Evolutionary conservation across 2,113 vertebrate genomes (phyloP).

Genomic region (Sapajus apella): DNA sequence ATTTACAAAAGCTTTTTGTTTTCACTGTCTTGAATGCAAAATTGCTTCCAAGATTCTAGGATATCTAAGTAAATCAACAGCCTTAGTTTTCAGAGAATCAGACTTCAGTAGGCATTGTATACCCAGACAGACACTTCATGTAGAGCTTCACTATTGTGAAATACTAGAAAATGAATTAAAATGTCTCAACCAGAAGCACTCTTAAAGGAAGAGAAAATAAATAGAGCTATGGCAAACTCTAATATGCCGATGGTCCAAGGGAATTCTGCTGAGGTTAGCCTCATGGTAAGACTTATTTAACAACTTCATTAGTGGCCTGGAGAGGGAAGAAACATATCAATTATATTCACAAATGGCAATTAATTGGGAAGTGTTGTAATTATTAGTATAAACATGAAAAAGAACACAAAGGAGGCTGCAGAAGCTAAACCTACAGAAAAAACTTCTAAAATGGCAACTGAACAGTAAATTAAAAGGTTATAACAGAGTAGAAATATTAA

Average conservation of each 20-base stretch:
- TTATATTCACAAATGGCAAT: constrained; percentile 75
- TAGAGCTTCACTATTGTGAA: constrained; percentile 62
- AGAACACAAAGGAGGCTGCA: constrained; percentile 9
- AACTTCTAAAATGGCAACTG: constrained; percentile 38
- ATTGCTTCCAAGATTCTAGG: constrained; percentile 69
- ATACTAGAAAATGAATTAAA: constrained; percentile 72
- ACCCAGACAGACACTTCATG: constrained; percentile 64
- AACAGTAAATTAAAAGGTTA: constrained; percentile 61
- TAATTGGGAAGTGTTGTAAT: constrained; percentile 74
- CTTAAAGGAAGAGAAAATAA: constrained; percentile 73
- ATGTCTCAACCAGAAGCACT: constrained; percentile 49
- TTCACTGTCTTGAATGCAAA: constrained; percentile 69
- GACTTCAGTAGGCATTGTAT: constrained; percentile 57
- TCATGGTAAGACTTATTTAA: constrained; percentile 73
- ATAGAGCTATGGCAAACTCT: constrained; percentile 56
- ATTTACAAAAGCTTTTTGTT: constrained; percentile 71
- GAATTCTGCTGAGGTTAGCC: constrained; percentile 73
- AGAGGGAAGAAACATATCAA: constrained; percentile 75
- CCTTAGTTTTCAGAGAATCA: constrained; percentile 73
- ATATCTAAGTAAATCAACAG: constrained; percentile 67
- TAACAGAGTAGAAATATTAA: background rate
- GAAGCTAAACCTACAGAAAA: background rate
- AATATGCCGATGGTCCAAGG: constrained; percentile 63
- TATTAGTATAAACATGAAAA: constrained; percentile 76
- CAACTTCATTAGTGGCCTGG: constrained; percentile 72